phyloP scores from a whole-genome alignment of 2,113 vertebrate species.

The Candoia aspera region DNA sequence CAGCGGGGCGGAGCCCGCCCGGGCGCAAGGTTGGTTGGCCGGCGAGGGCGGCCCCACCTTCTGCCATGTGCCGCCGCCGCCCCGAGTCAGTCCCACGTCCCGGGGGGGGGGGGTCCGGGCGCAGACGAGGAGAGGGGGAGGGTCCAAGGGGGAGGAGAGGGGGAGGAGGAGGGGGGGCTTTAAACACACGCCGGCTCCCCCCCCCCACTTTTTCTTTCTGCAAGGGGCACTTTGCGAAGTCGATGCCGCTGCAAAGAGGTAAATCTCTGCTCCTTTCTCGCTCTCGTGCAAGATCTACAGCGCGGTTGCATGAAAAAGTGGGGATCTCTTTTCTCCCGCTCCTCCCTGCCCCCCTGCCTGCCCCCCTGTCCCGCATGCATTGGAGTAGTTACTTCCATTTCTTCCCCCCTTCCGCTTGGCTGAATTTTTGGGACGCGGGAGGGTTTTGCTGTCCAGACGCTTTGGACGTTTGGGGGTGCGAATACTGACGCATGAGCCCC shows the following conservation, averaged over 20 bases:
- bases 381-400: too few species aligned
- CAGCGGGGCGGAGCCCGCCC: neutral
- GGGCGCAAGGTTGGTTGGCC: conserved; percentile 27
- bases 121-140: neutral
- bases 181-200: neutral
- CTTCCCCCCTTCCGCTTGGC: too few species aligned
- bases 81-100: neutral
- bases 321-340: too few species aligned
- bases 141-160: neutral
- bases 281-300: too few species aligned
- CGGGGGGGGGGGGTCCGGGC: neutral
- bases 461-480: too few species aligned
- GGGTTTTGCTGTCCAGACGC: too few species aligned
- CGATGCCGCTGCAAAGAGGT: neutral
- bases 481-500: too few species aligned
- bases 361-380: too few species aligned
- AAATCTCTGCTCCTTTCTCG: too few species aligned
- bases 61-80: neutral
- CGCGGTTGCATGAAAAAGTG: too few species aligned
- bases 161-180: neutral
- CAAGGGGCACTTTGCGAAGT: neutral
- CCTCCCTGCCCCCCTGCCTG: too few species aligned
- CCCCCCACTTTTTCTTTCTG: neutral
- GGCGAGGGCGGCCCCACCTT: neutral
- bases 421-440: too few species aligned